A percentile compares a stretch with the other conserved stretches of the same genome.
Conservation (phyloP, 2,113 vertebrate genomes). For the Guaruba guarouba region DNA sequence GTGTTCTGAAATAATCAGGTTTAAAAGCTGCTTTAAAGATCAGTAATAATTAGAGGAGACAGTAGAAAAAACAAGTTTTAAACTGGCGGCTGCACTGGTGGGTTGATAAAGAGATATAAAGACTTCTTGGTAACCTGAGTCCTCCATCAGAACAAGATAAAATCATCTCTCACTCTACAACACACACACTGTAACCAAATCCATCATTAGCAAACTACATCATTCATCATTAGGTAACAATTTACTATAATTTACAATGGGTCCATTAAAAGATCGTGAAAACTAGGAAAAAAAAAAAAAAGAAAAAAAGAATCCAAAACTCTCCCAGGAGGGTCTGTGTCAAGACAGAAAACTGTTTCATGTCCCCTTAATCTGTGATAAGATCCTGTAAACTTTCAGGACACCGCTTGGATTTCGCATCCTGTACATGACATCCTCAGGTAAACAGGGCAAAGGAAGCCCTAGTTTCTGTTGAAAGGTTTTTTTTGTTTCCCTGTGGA, state of each 20-base stretch:
- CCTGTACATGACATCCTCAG: background rate
- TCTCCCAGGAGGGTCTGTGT: constrained; percentile 36
- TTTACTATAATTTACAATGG: constrained; percentile 46
- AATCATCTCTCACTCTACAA: constrained; percentile 62
- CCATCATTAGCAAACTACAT: constrained; percentile 62
- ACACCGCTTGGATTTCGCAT: background rate
- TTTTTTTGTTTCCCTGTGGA: background rate
- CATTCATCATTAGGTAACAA: constrained; percentile 53
- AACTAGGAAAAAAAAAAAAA: background rate
- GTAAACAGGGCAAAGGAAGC: background rate
- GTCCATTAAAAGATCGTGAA: constrained; percentile 29
- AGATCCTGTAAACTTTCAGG: background rate
- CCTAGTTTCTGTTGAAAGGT: background rate
- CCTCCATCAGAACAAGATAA: constrained; percentile 42
- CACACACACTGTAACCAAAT: constrained; percentile 61
- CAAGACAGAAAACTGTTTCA: constrained; percentile 35
- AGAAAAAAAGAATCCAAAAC: background rate
- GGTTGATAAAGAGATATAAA: constrained; percentile 5
- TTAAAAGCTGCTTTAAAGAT: background rate
- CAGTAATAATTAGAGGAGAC: background rate
- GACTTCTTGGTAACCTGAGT: constrained; percentile 14
- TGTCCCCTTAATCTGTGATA: background rate
- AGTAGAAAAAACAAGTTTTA: background rate
- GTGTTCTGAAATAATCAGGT: background rate
- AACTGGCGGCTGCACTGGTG: background rate